Percentiles rank a stretch among this genome's conserved stretches.
phyloP scores from a whole-genome alignment of 2,113 vertebrate species.

The Penelope pileata region DNA sequence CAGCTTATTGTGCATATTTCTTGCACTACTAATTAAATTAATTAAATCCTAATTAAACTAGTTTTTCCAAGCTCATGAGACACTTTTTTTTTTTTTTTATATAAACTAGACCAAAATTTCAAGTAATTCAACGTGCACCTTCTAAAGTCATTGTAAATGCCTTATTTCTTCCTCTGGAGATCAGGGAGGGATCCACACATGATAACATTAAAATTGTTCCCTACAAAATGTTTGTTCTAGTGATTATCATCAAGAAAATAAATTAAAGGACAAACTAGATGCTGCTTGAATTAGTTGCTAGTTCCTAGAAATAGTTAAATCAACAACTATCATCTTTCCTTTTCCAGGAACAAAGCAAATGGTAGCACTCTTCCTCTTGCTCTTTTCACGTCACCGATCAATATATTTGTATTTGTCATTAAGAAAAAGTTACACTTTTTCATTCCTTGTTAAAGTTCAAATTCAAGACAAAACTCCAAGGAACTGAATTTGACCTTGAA shows the following conservation, averaged over 20 bases:
- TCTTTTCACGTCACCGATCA: background rate
- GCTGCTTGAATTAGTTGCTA: background rate
- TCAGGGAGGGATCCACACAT: background rate
- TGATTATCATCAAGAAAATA: background rate
- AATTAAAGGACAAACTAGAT: background rate
- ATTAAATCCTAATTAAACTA: background rate
- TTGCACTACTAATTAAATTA: background rate
- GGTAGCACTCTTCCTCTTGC: background rate
- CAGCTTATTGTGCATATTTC: background rate
- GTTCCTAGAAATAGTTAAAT: background rate
- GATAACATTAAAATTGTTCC: background rate
- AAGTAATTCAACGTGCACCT: background rate
- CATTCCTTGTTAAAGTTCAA: constrained; percentile 11
- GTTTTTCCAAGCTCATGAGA: background rate
- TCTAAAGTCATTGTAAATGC: background rate
- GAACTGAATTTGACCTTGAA: constrained; percentile 74
- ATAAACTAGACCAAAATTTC: background rate
- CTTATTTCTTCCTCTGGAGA: background rate
- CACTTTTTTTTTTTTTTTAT: background rate
- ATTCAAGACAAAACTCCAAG: constrained; percentile 43
- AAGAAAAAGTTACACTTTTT: background rate
- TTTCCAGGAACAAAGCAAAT: background rate
- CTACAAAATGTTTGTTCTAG: background rate
- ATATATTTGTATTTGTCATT: background rate
- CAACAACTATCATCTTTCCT: background rate